These are phyloP conservation scores for Hesperia comma DNA, from an alignment of 2,888 invertebrate species.

Conservation along the genomic window DNA sequence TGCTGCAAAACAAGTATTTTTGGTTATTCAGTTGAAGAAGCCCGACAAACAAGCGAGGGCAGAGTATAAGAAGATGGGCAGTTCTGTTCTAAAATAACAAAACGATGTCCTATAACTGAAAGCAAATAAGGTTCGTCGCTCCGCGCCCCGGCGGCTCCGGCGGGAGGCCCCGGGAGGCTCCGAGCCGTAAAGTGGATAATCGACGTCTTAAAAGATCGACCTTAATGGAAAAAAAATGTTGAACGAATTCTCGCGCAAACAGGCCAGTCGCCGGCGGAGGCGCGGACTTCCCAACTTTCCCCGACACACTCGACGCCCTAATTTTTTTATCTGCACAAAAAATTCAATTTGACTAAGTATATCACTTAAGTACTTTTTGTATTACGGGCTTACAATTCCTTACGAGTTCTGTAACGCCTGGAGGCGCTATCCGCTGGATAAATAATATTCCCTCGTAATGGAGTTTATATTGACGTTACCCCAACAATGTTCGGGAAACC, in stretches of 20 bases:
- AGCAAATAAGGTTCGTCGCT: slow-evolving; percentile 28
- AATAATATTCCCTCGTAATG: slow-evolving; percentile 47
- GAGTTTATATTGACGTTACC: slow-evolving; percentile 30
- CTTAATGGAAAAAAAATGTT: slow-evolving; percentile 38
- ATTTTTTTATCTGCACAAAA: slow-evolving; percentile 48
- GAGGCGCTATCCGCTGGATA: slow-evolving; percentile 43
- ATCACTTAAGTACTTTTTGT: slow-evolving; percentile 56
- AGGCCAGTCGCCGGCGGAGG: slow-evolving; percentile 15
- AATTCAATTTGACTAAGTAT: slow-evolving; percentile 60
- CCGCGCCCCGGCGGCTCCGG: slow-evolving; percentile 1
- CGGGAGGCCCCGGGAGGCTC: background rate
- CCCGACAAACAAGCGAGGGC: too few species aligned
- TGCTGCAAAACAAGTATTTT: too few species aligned
- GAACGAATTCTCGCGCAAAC: slow-evolving; percentile 30
- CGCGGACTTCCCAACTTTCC: slow-evolving; percentile 25
- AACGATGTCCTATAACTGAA: slow-evolving; percentile 25
- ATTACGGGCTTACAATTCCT: slow-evolving; percentile 58
- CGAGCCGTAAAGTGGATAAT: slow-evolving; percentile 24
- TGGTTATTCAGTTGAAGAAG: too few species aligned
- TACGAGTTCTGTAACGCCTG: slow-evolving; percentile 46
- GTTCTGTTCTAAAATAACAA: slow-evolving; percentile 24
- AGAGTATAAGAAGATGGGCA: background rate
- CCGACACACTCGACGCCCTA: slow-evolving; percentile 42
- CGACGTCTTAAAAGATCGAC: slow-evolving; percentile 34
- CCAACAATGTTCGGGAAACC: slow-evolving; percentile 16